These are phyloP conservation scores for Turritopsis dohrnii DNA, from an alignment of 30 jellyfish, hydroid and myxozoan genomes.

Conservation along the genomic window DNA sequence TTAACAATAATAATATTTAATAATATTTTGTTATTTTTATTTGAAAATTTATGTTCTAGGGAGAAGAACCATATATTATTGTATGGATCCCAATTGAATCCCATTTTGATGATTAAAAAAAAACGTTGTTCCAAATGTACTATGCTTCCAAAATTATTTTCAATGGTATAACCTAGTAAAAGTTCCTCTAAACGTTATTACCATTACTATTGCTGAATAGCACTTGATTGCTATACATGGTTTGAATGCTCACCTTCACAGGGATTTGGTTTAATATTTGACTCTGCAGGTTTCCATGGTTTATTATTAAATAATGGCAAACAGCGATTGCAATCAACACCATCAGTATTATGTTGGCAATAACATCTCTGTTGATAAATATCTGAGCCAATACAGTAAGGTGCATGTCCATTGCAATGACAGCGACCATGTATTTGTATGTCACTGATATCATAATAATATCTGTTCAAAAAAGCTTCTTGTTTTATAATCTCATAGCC, in stretches of 20 bases:
- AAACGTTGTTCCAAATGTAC: no score
- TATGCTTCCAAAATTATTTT: no score
- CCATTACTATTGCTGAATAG: not conserved
- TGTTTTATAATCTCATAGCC: slow-evolving; percentile 55
- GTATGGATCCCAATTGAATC: no score
- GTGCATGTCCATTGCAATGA: slow-evolving; percentile 87
- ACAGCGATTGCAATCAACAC: slow-evolving; percentile 68
- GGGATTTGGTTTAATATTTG: slow-evolving; percentile 44
- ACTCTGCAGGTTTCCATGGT: slow-evolving; percentile 66
- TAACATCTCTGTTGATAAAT: slow-evolving; percentile 32
- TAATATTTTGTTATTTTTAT: no score
- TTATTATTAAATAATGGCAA: slow-evolving; percentile 69
- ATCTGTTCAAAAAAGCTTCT: slow-evolving; percentile 45
- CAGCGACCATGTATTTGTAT: slow-evolving; percentile 63
- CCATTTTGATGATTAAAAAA: no score
- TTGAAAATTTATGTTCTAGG: no score
- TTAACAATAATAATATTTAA: no score
- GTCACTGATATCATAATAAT: slow-evolving; percentile 72
- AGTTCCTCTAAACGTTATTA: no score
- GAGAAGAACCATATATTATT: no score
- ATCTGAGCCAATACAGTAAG: slow-evolving; percentile 40
- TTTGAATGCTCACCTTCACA: slow-evolving; percentile 82
- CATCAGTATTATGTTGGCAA: slow-evolving; percentile 68
- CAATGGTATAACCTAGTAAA: no score
- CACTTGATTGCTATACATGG: no score